A percentile compares a stretch with the other conserved stretches of the same genome.
phyloP scores from a whole-genome alignment of 37 sponge, comb jelly and placozoan genomes.

The Geodia barretti region DNA sequence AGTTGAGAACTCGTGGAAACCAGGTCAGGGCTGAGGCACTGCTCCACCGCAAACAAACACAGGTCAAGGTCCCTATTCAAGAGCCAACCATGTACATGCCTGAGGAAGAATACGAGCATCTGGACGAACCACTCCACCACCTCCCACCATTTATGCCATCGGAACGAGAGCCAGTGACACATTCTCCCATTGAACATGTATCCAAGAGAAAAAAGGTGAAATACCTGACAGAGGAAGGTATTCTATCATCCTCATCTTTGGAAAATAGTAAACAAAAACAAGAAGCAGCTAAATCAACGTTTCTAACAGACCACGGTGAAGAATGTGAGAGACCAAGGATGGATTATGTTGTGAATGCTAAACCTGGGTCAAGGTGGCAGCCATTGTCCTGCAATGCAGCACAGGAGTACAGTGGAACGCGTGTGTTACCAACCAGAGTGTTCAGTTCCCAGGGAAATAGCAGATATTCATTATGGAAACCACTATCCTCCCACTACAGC shows the following conservation, averaged over 20 bases:
- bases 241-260: too few species aligned
- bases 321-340: not conserved
- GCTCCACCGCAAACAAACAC: too few species aligned
- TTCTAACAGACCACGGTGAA: not conserved
- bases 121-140: not conserved
- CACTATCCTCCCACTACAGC: too few species aligned
- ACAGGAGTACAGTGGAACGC: conserved; percentile 20
- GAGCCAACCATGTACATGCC: not conserved
- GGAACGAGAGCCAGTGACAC: conserved; percentile 5
- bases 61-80: not conserved
- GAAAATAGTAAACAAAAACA: not conserved
- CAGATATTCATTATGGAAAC: too few species aligned
- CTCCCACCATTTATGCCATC: conserved; percentile 10
- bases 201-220: not conserved
- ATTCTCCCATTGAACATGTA: not conserved
- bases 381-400: conserved; percentile 28
- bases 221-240: not conserved
- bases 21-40: too few species aligned
- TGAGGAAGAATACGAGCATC: not conserved
- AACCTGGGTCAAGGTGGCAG: conserved; percentile 20
- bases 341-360: not conserved
- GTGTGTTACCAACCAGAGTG: too few species aligned
- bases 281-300: not conserved
- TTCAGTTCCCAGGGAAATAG: too few species aligned
- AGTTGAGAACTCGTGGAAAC: too few species aligned